phyloP scores from a whole-genome alignment of 2,888 invertebrate genomes.

The Dryocosmus kuriphilus region DNA sequence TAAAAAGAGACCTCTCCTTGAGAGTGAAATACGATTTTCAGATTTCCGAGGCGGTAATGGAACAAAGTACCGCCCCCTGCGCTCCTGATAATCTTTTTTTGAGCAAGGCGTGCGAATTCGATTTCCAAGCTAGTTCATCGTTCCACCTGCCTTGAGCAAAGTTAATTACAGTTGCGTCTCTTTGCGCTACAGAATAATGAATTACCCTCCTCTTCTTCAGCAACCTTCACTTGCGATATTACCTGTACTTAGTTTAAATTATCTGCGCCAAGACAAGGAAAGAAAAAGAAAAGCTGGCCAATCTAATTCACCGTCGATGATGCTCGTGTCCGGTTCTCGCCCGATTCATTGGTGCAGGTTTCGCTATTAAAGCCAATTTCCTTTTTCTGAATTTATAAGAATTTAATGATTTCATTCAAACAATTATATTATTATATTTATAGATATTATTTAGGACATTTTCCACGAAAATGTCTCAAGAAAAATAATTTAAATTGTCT shows the following conservation, averaged over 20 bases:
- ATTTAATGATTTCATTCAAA: too few relatives aligned
- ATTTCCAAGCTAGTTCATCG: slow-evolving; percentile 20
- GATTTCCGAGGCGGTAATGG: background rate
- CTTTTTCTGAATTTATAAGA: too few relatives aligned
- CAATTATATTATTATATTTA: too few relatives aligned
- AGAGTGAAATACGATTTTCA: slow-evolving; percentile 1
- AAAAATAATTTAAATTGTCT: too few relatives aligned
- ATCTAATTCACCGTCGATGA: background rate
- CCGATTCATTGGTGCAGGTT: background rate
- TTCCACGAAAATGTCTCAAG: too few relatives aligned
- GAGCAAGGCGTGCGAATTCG: slow-evolving; percentile 2
- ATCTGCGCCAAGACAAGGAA: background rate
- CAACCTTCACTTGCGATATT: slow-evolving; percentile 31
- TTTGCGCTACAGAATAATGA: slow-evolving; percentile 17
- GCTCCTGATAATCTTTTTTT: slow-evolving; percentile 1
- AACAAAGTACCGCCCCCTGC: slow-evolving; percentile 2
- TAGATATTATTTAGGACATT: too few relatives aligned
- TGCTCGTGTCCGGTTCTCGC: background rate
- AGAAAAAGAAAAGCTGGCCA: background rate
- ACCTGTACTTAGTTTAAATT: slow-evolving; percentile 23
- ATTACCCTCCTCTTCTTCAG: background rate
- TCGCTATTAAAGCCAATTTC: too few relatives aligned
- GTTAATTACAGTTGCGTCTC: slow-evolving; percentile 5
- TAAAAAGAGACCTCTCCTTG: background rate
- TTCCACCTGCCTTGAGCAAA: slow-evolving; percentile 6